Evolutionary conservation across 2,888 invertebrate species (phyloP).

Genomic region (Tachystola acroxantha): DNA sequence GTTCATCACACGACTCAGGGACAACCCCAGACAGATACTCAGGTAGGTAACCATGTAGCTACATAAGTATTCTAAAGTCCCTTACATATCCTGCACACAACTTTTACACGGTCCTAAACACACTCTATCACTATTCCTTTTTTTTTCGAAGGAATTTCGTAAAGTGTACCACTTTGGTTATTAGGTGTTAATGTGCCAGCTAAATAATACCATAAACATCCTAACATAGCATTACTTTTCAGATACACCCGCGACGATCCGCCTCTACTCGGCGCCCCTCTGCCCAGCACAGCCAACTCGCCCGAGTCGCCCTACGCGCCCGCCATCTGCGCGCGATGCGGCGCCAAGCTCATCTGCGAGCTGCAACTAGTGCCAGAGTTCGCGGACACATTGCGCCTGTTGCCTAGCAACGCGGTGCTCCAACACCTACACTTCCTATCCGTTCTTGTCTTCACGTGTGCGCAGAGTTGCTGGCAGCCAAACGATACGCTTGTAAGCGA

Average conservation of each 20-base stretch:
- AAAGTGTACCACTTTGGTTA: no score
- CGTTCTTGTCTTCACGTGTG: conserved; percentile 90
- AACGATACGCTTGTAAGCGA: conserved; percentile 83
- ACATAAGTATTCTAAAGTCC: no score
- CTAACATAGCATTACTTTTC: no score
- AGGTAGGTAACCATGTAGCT: conserved; percentile 81
- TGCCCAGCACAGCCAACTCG: conserved; percentile 59
- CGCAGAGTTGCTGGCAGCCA: conserved; percentile 89
- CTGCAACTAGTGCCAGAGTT: conserved; percentile 90
- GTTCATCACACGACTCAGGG: conserved; percentile 84
- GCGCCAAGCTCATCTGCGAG: conserved; percentile 86
- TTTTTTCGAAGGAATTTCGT: no score
- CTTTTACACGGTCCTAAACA: no score
- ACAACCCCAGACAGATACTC: conserved; percentile 89
- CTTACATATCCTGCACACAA: no score
- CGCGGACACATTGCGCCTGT: conserved; percentile 82
- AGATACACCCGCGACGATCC: conserved; percentile 87
- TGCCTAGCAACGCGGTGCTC: conserved; percentile 66
- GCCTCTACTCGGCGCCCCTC: conserved; percentile 83
- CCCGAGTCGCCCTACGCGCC: conserved; percentile 49
- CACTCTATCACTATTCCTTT: no score
- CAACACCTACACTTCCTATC: conserved; percentile 89
- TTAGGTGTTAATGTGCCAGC: no score
- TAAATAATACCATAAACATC: no score
- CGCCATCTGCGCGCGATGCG: conserved; percentile 82